phyloP scores from a whole-genome alignment of 2,888 invertebrate species.

The Petrolisthes manimaculis region DNA sequence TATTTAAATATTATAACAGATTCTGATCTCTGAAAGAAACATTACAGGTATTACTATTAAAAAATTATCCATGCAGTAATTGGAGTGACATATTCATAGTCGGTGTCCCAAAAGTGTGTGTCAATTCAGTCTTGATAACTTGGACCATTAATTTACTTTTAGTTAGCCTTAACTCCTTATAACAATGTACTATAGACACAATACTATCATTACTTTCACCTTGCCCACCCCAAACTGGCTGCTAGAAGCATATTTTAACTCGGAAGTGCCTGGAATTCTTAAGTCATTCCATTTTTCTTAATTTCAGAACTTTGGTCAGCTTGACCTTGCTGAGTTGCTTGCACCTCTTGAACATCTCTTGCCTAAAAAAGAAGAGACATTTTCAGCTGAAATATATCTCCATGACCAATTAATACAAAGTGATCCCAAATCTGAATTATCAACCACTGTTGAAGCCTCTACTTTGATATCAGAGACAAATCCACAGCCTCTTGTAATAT shows the following conservation, averaged over 20 bases:
- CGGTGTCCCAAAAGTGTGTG: background rate
- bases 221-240: too few relatives aligned
- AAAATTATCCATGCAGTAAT: too few relatives aligned
- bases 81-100: background rate
- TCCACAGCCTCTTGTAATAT: too few relatives aligned
- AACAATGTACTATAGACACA: too few relatives aligned
- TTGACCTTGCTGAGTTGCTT: conserved; percentile 41
- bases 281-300: background rate
- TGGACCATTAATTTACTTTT: background rate
- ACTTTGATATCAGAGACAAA: too few relatives aligned
- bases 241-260: background rate
- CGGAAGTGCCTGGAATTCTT: background rate
- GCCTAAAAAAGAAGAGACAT: conserved; percentile 46
- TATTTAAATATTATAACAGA: background rate
- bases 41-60: too few relatives aligned
- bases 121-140: background rate
- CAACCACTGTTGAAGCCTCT: too few relatives aligned
- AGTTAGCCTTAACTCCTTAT: background rate
- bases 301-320: conserved; percentile 57
- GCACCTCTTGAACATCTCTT: conserved; percentile 53
- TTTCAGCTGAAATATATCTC: background rate
- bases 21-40: too few relatives aligned
- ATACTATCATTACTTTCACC: too few relatives aligned
- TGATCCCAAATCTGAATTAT: too few relatives aligned
- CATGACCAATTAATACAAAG: too few relatives aligned